A percentile compares a stretch with the other conserved stretches of the same genome.
These are phyloP conservation scores for Sialia sialis DNA, from an alignment of 2,113 vertebrate genomes.

Conservation along the genomic window DNA sequence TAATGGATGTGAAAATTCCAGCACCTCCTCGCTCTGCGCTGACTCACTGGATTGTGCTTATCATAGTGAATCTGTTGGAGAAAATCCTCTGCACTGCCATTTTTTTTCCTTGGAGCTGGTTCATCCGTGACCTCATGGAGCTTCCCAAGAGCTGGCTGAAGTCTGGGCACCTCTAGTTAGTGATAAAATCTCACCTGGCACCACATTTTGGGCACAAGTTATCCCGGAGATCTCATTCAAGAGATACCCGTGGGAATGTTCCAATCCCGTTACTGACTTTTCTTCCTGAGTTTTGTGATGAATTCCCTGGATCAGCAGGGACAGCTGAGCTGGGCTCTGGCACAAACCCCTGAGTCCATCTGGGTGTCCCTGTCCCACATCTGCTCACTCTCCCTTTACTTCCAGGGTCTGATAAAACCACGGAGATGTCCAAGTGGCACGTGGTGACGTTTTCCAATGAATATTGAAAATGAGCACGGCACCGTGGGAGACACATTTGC, in stretches of 20 bases:
- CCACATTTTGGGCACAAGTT: background rate
- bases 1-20: background rate
- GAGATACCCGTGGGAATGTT: background rate
- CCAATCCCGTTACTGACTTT: constrained; percentile 1
- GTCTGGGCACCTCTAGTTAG: background rate
- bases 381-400: background rate
- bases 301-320: background rate
- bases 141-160: background rate
- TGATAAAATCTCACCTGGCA: background rate
- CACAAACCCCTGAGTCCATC: background rate
- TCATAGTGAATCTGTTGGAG: background rate
- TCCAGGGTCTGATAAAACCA: background rate
- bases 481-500: rapidly evolving
- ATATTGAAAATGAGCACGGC: rapidly evolving
- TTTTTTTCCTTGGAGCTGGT: background rate
- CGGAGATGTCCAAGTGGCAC: background rate
- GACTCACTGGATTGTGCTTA: constrained; percentile 27
- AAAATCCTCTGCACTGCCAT: background rate
- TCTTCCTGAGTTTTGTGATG: background rate
- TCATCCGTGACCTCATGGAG: background rate
- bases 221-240: background rate
- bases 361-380: background rate
- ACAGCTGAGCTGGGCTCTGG: background rate
- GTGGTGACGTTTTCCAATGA: rapidly evolving
- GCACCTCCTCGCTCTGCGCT: background rate